Percentiles rank a stretch among this genome's conserved stretches.
Conservation (phyloP, 1,140 invertebrate genomes). For the Littorina saxatilis region DNA sequence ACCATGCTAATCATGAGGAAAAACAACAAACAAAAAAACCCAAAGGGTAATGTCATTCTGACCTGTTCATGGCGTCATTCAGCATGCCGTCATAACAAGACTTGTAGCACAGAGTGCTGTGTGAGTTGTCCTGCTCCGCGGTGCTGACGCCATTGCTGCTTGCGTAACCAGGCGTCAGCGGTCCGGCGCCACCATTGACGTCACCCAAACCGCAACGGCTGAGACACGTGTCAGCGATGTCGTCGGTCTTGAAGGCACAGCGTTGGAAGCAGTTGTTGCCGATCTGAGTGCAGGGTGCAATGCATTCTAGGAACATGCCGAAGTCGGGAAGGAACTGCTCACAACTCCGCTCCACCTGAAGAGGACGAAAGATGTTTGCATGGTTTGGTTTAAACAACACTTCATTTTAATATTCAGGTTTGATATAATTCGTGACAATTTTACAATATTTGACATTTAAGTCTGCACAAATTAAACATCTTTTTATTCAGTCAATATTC, state of each 20-base stretch:
- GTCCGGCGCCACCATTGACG: not conserved
- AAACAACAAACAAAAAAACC: not conserved
- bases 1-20: too few relatives aligned
- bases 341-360: not conserved
- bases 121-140: not conserved
- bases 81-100: slow-evolving; percentile 2
- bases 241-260: slow-evolving; percentile 25
- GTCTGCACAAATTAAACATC: not conserved
- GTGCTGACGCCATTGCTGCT: not conserved
- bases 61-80: slow-evolving; percentile 19
- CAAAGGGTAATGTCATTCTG: not conserved
- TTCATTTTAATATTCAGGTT: not conserved
- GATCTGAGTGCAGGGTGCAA: slow-evolving; percentile 7
- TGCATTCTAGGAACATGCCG: not conserved
- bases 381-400: not conserved
- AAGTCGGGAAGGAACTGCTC: not conserved
- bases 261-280: slow-evolving; percentile 33
- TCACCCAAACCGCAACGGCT: not conserved
- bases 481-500: too few relatives aligned
- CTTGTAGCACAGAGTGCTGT: not conserved
- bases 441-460: too few relatives aligned
- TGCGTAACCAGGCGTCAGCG: not conserved
- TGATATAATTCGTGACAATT: not conserved
- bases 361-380: not conserved
- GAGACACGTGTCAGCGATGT: not conserved